Evolutionary conservation across 2,113 vertebrate genomes (phyloP), one percentile per base, ranked within the genome.

Genomic region (Cyprinodon variegatus): DNA sequence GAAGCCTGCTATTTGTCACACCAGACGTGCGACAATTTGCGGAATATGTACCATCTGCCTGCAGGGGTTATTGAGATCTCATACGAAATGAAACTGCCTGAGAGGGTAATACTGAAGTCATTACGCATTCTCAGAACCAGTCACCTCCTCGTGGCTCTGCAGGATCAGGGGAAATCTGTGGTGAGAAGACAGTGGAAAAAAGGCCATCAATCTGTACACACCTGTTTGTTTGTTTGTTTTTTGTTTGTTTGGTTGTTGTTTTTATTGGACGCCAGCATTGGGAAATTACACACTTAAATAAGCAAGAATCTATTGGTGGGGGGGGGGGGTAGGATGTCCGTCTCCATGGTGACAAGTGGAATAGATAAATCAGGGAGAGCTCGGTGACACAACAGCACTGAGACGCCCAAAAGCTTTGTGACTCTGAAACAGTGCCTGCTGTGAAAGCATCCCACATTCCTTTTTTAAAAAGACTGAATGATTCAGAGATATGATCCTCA

Each of bases 281-380:
- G 29, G 29, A 84, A 81, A 20, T 57, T 40, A 66, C n/a, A 70
- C 63, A 83, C 84, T 86, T 48, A 36, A 82, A 68, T 69, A 86
- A 78, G 74, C 71, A 38, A 37, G 36, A 20, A 40, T 83, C 41
- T 48, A 84, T 63, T 57, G 43, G 70, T 64, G 68, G 68, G 39
- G 62, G 29, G 61, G 43, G 70, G 66, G 68, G 68, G 41, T 63
- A 77, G 22, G 65, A 77, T 57, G 68, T 63, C 65, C 75, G 90
- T 90, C 79, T 87, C 90, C 89, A 89, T 92, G 84, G 87, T 65
- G 74, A 92, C 86, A 11, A 53, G 63, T 61, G 61, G 63, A 68
- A 79, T 83, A 85, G 72, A 87, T 85, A 85, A 84, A 88, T 88
- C 82, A 70, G 84, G 29, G 78, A 12, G 41, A 79, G 66, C 70